phyloP scores from a whole-genome alignment of 2,888 invertebrate species.

The Diarsia brunnea region DNA sequence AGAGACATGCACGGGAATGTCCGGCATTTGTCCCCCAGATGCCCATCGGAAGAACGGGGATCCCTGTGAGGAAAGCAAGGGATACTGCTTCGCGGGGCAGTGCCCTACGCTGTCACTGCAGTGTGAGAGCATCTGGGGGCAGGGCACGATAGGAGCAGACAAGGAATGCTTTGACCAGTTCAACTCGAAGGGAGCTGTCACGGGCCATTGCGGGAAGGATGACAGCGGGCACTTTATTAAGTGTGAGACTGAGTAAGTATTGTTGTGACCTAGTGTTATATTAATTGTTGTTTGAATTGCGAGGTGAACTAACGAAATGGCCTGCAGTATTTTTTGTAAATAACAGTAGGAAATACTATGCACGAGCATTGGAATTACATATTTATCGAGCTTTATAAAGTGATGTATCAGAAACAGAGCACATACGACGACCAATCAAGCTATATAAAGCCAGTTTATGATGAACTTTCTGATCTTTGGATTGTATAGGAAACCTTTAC shows the following conservation, averaged over 20 bases:
- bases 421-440: too few relatives aligned
- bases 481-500: too few relatives aligned
- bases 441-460: too few relatives aligned
- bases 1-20: conserved; percentile 97
- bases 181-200: conserved; percentile 98
- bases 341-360: not conserved
- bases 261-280: not conserved
- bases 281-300: not conserved
- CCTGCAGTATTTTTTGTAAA: not conserved
- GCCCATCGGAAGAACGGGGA: conserved; percentile 98
- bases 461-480: too few relatives aligned
- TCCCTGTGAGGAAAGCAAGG: conserved; percentile 93
- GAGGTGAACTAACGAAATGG: not conserved
- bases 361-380: not conserved
- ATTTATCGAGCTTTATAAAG: not conserved
- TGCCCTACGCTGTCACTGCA: conserved; percentile 97
- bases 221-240: conserved; percentile 94
- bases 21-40: conserved; percentile 97
- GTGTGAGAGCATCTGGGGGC: conserved; percentile 98
- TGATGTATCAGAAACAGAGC: too few relatives aligned
- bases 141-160: conserved; percentile 95
- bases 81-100: conserved; percentile 97
- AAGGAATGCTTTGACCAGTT: conserved; percentile 98
- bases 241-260: conserved; percentile 95
- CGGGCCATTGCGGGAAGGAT: conserved; percentile 98